These are phyloP conservation scores for Scaptomyza cyrtandrae DNA, from an alignment of 2,888 invertebrate genomes.

Conservation along the genomic window DNA sequence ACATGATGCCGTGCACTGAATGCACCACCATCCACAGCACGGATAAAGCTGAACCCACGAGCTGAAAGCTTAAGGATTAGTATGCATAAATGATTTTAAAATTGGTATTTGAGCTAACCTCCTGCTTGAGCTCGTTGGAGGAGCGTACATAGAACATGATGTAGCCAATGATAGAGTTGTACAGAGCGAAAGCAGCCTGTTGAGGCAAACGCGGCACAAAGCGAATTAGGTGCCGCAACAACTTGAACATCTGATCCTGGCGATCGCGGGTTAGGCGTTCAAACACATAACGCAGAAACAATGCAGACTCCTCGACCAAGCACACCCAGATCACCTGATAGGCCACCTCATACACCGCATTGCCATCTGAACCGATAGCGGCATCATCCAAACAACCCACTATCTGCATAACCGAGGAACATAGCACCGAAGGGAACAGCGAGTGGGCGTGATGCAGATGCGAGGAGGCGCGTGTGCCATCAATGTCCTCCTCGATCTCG, in stretches of 20 bases:
- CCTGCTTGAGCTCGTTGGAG: constrained; percentile 97
- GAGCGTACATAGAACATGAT: constrained; percentile 99
- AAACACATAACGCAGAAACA: constrained; percentile 97
- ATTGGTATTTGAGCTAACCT: constrained; percentile 81
- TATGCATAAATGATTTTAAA: background rate
- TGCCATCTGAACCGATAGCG: constrained; percentile 96
- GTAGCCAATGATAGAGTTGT: constrained; percentile 99
- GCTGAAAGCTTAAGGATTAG: constrained; percentile 70
- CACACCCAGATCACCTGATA: constrained; percentile 99
- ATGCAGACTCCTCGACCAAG: constrained; percentile 97
- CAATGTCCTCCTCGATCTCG: constrained; percentile 91
- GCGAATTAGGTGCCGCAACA: constrained; percentile 94
- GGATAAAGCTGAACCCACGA: constrained; percentile 97
- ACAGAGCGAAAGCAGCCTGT: constrained; percentile 98
- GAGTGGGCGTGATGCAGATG: constrained; percentile 96
- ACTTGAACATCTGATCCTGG: constrained; percentile 97
- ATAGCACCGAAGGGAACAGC: constrained; percentile 97
- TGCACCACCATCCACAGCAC: constrained; percentile 99
- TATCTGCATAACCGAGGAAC: constrained; percentile 97
- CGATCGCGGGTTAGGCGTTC: constrained; percentile 97
- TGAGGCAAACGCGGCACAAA: constrained; percentile 97
- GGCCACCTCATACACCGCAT: constrained; percentile 98
- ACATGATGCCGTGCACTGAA: constrained; percentile 99
- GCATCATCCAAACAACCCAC: constrained; percentile 97
- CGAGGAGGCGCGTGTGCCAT: constrained; percentile 90